Percentiles rank a stretch among this genome's conserved stretches.
phyloP scores from a whole-genome alignment of 1,140 invertebrate genomes.

The Paracyclopina nana region DNA sequence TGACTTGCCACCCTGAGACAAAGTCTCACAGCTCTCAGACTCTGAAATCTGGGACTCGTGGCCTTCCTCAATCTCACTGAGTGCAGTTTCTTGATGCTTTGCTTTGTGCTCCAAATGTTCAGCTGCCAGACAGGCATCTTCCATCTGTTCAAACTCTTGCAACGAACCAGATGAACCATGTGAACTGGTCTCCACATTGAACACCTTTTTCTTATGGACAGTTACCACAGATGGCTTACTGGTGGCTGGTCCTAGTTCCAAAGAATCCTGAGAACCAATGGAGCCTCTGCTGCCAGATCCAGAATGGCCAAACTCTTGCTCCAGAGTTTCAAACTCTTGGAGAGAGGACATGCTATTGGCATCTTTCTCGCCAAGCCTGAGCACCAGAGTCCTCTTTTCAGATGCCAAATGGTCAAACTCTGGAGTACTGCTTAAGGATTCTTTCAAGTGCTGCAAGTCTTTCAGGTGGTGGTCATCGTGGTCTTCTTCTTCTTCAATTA shows the following conservation, averaged over 20 bases:
- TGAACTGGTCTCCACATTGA: conserved; percentile 66
- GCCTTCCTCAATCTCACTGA: conserved; percentile 47
- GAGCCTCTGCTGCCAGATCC: conserved; percentile 14
- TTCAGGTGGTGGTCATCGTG: too few relatives aligned
- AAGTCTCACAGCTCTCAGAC: conserved; percentile 42
- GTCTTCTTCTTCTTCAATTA: not conserved
- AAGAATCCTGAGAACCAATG: not conserved
- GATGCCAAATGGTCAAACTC: too few relatives aligned
- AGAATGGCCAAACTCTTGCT: conserved; percentile 39
- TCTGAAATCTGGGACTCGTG: conserved; percentile 41
- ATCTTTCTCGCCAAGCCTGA: conserved; percentile 63
- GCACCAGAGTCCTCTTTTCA: too few relatives aligned
- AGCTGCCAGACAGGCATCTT: conserved; percentile 62
- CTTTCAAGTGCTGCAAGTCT: not conserved
- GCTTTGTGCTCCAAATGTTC: conserved; percentile 57
- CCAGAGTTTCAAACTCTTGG: conserved; percentile 79
- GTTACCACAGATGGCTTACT: conserved; percentile 4
- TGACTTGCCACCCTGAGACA: conserved; percentile 24
- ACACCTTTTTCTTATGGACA: conserved; percentile 18
- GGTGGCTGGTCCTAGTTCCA: not conserved
- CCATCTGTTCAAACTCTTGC: conserved; percentile 81
- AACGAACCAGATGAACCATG: conserved; percentile 71
- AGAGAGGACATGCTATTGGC: conserved; percentile 73
- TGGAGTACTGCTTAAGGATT: not conserved
- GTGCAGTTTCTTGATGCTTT: conserved; percentile 54